Evolutionary conservation across 2,113 vertebrate genomes (phyloP), one percentile per base, ranked within the genome.

Genomic region (Ramphastos sulfuratus): DNA sequence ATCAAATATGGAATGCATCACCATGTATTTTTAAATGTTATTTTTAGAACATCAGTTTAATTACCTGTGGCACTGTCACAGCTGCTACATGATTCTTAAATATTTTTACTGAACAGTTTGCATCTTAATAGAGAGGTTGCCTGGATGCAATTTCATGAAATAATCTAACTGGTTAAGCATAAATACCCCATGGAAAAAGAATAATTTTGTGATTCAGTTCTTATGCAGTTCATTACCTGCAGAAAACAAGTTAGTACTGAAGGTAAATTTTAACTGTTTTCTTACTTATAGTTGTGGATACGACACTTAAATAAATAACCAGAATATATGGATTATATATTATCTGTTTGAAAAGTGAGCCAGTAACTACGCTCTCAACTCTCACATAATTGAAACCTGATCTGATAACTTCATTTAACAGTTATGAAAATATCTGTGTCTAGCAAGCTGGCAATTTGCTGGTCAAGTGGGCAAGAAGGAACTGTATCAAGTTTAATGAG

Each of bases 21-120:
- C 23, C 3, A 14, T n/a, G 15, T 19, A 31, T 46, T 86, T 71
- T 44, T 37, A 44, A 44, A 44, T 44, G 79, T 69, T 84, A 89
- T 91, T 91, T 94, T 92, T 96, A 91, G 84, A 91, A 65, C 33
- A 15, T 58, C 27, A 30, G 33, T 82, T 85, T 94, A 73, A 94
- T 95, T 92, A 87, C 9, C 5, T 85, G 78, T 87, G 89, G 44
- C 42, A 33, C 48, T 75, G 50, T 69, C 74, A 91, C 74, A 94
- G 82, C 71, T 92, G 44, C 48, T 82, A 39, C 67, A n/a, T 28
- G 33, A 83, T 93, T 93, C 78, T 94, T 75, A 82, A 91, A 79
- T 50, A 87, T 18, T 87, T 91, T 27, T 59, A 65, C 23, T 54
- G 58, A 78, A 17, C 21, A 58, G 17, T 84, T 64, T 82, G 77